Conservation (phyloP, 2,888 invertebrate genomes). For the Furcula furcula region DNA sequence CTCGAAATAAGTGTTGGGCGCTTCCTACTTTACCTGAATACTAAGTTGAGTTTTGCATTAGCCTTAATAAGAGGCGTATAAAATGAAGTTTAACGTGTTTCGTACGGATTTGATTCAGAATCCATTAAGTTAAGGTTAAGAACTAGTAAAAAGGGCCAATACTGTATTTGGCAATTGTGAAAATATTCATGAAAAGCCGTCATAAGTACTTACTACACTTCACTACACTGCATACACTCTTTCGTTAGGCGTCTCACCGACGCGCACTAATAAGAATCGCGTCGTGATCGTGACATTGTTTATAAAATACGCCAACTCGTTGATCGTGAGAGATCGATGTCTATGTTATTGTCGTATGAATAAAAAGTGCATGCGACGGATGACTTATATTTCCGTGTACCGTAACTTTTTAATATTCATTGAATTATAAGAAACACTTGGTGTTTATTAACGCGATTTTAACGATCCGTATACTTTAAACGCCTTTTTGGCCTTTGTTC, state of each 20-base stretch:
- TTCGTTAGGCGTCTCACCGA: slow-evolving; percentile 10
- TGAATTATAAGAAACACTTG: too few relatives aligned
- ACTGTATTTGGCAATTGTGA: slow-evolving; percentile 16
- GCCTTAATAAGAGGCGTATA: slow-evolving; percentile 9
- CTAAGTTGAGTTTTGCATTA: slow-evolving; percentile 26
- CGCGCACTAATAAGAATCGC: slow-evolving; percentile 15
- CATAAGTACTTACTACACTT: slow-evolving; percentile 17
- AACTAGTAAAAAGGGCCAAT: slow-evolving; percentile 15
- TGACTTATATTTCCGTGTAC: too few relatives aligned
- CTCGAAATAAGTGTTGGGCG: slow-evolving; percentile 14
- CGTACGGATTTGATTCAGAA: slow-evolving; percentile 2
- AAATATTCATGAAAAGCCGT: too few relatives aligned
- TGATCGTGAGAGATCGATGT: slow-evolving; percentile 29
- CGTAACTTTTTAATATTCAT: too few relatives aligned
- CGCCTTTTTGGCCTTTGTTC: too few relatives aligned
- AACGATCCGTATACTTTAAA: too few relatives aligned
- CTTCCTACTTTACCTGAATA: slow-evolving; percentile 44
- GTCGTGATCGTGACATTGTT: slow-evolving; percentile 35
- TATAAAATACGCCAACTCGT: slow-evolving; percentile 34
- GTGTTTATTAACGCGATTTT: too few relatives aligned
- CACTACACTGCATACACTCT: not conserved
- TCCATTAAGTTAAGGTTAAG: slow-evolving; percentile 16
- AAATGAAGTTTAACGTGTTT: slow-evolving; percentile 1
- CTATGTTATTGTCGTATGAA: not conserved
- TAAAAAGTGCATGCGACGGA: too few relatives aligned